phyloP scores from a whole-genome alignment of 92 coral and sea anemone genomes.

The Paramuricea clavata region DNA sequence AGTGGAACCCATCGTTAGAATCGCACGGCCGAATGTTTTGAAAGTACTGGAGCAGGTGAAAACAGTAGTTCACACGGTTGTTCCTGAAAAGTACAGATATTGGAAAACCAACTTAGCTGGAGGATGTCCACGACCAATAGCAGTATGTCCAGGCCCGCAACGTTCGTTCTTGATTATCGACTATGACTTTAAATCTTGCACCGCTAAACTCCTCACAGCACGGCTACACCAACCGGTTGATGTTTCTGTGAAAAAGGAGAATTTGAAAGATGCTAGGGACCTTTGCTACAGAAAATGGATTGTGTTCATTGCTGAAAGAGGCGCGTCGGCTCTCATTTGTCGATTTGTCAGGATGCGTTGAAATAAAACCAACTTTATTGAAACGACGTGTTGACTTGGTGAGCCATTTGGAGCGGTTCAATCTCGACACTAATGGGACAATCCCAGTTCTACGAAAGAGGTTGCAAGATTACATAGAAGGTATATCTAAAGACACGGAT shows the following conservation, averaged over 20 bases:
- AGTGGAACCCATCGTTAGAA: constrained; percentile 61
- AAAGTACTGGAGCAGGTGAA: constrained; percentile 53
- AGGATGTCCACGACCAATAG: constrained; percentile 62
- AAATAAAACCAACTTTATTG: constrained; percentile 36
- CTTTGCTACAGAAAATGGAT: constrained; percentile 44
- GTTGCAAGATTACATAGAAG: constrained; percentile 43
- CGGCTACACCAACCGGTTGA: constrained; percentile 71
- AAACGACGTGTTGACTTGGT: constrained; percentile 59
- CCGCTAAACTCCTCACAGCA: constrained; percentile 48
- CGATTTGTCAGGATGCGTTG: constrained; percentile 47
- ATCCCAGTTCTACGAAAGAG: constrained; percentile 57
- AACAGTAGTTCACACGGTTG: constrained; percentile 69
- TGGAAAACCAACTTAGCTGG: constrained; percentile 68
- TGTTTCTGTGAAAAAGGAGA: constrained; percentile 41
- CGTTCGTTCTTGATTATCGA: constrained; percentile 59
- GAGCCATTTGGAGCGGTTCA: constrained; percentile 54
- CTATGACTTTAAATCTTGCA: constrained; percentile 55
- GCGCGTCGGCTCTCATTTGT: constrained; percentile 50
- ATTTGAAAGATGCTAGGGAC: constrained; percentile 63
- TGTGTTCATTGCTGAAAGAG: constrained; percentile 56
- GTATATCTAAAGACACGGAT: constrained; percentile 36
- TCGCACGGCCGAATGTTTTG: constrained; percentile 64
- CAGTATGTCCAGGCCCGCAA: constrained; percentile 65
- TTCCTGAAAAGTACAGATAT: constrained; percentile 74
- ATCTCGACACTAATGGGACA: constrained; percentile 51